Base-by-base conservation (phyloP, 2,797 vertebrate genomes). In the Falco columbarius region DNA sequence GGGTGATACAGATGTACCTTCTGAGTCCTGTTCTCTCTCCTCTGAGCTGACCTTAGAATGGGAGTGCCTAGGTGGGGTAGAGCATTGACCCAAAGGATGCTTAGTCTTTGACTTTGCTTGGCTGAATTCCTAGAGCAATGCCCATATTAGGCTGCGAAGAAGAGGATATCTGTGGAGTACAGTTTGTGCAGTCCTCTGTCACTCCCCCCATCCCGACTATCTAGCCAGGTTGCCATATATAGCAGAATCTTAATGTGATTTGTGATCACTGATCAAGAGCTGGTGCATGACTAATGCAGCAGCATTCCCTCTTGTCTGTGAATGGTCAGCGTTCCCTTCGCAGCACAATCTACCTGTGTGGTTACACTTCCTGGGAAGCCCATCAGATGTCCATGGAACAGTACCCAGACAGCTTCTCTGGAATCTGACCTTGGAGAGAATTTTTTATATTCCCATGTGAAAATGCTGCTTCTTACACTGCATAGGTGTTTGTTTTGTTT, bases 221-320 rank as follows among this genome's bases (percentile, higher is more conserved):
- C 67, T 81, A 75, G 91, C 91, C 73, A 92, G 79, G 63, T 68
- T 95, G 90, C 97, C 96, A 94, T 98, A 97, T 97, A 97, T 97
- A 97, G 96, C 85, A 63, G 81, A 81, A 90, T 93, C 46, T 85
- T 83, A 10, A 10, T 81, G 68, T 86, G 79, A 82, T 96, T 95
- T 97, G 89, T 91, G 84, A 70, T 88, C 40, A 49, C 86, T 80
- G 63, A 87, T 92, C 68, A 77, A 54, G 91, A 81, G 72, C 75
- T 92, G 91, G 61, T 18, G 42, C 22, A 32, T 94, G 84, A 86
- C 68, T 96, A 89, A 93, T 27, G 49, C 15, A 11, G 49, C 61
- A 93, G 81, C 47, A 20, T 92, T 96, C 58, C 46, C 6, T 44
- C 68, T 85, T 66, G 40, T 24, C 55, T 52, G 21, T 16, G 44